Evolutionary conservation across 2,888 invertebrate genomes (phyloP), one percentile per base, ranked within the genome.

Genomic region (Thymelicus sylvestris): DNA sequence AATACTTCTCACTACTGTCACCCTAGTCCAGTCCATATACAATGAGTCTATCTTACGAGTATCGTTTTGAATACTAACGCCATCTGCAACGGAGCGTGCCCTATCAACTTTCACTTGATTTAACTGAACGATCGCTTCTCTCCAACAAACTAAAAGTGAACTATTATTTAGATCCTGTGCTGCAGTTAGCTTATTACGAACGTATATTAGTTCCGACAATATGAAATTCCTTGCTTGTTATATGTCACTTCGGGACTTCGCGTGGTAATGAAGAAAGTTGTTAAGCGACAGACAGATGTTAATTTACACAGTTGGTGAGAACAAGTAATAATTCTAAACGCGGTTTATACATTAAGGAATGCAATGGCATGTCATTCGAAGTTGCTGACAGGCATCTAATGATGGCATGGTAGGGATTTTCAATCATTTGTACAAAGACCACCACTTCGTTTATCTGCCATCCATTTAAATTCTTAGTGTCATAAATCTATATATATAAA

Each of bases 201-300:
- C 74, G 68, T 75, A 76, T 74, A 78, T 78, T 77, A 75, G 76
- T 79, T 76, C 71, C 72, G 68, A 72, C 72, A 68, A 73, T 76
- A 77, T 77, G 77, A 76, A 78, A 74, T 77, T 74, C 76, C 73
- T 66, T 15, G 61, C 68, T 66, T 61, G 66, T 71, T 61, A 52
- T 19, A 41, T 70, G 70, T 66, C 70, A 65, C 64, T 15, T 48
- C 55, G 55, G 60, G 60, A 50, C 50, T 41, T 59, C 47, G n/a
- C 44, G 12, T 50, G 44, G 55, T 63, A 71, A 71, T 66, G 66
- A 66, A 71, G 60, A 71, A 71, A 66, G 70, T 71, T 66, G 52
- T 52, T 52, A 66, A 61, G 61, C 60, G 50, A 70, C 50, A 60
- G 50, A 65, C 65, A 44, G 48, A 64, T 64, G 57, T 64, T 64